Evolutionary conservation across 2,888 invertebrate genomes (phyloP).

Genomic region (Danaus chrysippus): DNA sequence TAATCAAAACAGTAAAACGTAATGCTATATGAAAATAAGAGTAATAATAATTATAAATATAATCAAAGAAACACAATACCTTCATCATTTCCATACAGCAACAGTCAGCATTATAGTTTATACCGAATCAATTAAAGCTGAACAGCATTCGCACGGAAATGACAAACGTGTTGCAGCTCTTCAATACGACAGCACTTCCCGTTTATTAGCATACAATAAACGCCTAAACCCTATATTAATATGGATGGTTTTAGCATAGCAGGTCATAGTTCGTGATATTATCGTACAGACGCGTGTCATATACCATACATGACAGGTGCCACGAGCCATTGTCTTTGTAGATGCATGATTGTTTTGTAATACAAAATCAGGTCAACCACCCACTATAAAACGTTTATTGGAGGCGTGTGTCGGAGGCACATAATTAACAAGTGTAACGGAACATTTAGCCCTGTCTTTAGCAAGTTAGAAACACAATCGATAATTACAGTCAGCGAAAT

Average conservation of each 20-base stretch:
- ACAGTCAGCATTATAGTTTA: background rate
- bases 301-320: slow-evolving; percentile 15
- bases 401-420: background rate
- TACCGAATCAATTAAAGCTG: background rate
- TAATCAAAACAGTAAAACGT: too few relatives aligned
- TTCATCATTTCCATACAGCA: too few relatives aligned
- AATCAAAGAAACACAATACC: too few relatives aligned
- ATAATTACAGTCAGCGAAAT: too few relatives aligned
- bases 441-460: too few relatives aligned
- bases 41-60: too few relatives aligned
- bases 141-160: background rate
- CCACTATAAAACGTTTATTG: background rate
- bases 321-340: slow-evolving; percentile 3
- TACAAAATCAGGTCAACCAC: background rate
- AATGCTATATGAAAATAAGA: too few relatives aligned
- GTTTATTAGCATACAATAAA: slow-evolving; percentile 1
- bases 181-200: slow-evolving; percentile 15
- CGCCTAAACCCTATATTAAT: background rate
- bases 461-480: too few relatives aligned
- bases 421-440: background rate
- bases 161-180: slow-evolving; percentile 4
- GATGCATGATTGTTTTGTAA: background rate
- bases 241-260: slow-evolving; percentile 4
- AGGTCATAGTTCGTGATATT: slow-evolving; percentile 16
- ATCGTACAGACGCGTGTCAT: slow-evolving; percentile 19